A percentile compares a stretch with the other conserved stretches of the same genome.
phyloP scores from a whole-genome alignment of 2,797 vertebrate species.

The Bufotes viridis region DNA sequence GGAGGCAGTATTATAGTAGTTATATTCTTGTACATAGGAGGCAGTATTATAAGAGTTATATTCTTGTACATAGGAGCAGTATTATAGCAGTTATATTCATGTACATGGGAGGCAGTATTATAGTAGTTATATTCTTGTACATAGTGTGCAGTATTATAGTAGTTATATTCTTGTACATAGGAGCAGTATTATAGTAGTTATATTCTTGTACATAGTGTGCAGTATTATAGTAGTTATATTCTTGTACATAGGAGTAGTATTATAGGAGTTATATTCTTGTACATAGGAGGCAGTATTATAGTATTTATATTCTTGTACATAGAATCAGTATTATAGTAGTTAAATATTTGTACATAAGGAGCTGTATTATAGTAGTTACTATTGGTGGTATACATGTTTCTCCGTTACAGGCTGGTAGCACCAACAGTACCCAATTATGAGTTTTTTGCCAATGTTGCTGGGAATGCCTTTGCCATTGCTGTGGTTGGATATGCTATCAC shows the following conservation, averaged over 20 bases:
- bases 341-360: background rate
- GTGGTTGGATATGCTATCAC: slow-evolving; percentile 93
- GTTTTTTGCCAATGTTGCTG: slow-evolving; percentile 80
- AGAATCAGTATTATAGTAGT: background rate
- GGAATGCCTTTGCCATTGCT: slow-evolving; percentile 90
- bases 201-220: background rate
- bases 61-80: background rate
- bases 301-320: slow-evolving; percentile 1
- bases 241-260: background rate
- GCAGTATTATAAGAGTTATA: background rate
- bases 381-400: background rate
- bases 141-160: background rate
- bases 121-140: slow-evolving; percentile 3
- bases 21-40: background rate
- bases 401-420: slow-evolving; percentile 77
- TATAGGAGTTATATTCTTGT: slow-evolving; percentile 4
- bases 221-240: slow-evolving; percentile 10
- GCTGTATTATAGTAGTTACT: background rate
- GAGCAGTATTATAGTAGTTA: background rate
- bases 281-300: background rate
- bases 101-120: background rate
- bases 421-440: slow-evolving; percentile 74
- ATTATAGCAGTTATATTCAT: slow-evolving; percentile 3
- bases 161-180: slow-evolving; percentile 6
- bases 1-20: background rate